Percentiles rank a stretch among this genome's conserved stretches.
These are phyloP conservation scores for Dromius quadrimaculatus DNA, from an alignment of 2,888 invertebrate species.

Conservation along the genomic window DNA sequence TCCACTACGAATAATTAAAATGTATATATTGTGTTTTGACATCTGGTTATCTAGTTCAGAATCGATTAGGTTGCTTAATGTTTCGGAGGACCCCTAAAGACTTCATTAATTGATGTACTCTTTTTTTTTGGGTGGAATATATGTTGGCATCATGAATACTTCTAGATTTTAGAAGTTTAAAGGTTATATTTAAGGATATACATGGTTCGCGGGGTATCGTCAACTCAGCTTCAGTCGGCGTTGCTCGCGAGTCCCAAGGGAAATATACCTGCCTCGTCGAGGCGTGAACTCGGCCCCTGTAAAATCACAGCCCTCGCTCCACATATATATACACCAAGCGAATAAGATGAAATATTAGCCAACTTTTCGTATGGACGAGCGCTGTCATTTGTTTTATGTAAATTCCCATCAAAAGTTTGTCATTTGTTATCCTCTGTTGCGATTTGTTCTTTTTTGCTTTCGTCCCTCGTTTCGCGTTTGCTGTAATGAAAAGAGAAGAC, in stretches of 20 bases:
- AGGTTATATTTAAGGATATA: too few species aligned
- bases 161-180: too few species aligned
- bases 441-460: constrained; percentile 30
- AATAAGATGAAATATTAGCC: constrained; percentile 66
- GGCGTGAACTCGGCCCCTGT: constrained; percentile 58
- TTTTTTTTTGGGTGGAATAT: background rate
- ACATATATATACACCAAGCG: constrained; percentile 17
- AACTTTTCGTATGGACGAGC: constrained; percentile 68
- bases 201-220: background rate
- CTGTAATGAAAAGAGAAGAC: background rate
- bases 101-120: constrained; percentile 29
- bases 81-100: background rate
- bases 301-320: background rate
- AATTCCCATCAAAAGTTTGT: constrained; percentile 67
- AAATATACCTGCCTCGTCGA: constrained; percentile 63
- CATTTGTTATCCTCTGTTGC: constrained; percentile 61
- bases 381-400: constrained; percentile 68
- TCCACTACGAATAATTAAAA: constrained; percentile 64
- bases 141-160: too few species aligned
- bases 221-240: background rate
- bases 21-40: constrained; percentile 65
- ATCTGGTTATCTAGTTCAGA: constrained; percentile 54
- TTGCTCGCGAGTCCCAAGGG: constrained; percentile 59
- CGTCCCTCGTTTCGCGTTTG: background rate
- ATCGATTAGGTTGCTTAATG: constrained; percentile 44